Evolutionary conservation across 2,113 vertebrate species (phyloP), one percentile per base, ranked within the genome.

Genomic region (Scatophagus argus): DNA sequence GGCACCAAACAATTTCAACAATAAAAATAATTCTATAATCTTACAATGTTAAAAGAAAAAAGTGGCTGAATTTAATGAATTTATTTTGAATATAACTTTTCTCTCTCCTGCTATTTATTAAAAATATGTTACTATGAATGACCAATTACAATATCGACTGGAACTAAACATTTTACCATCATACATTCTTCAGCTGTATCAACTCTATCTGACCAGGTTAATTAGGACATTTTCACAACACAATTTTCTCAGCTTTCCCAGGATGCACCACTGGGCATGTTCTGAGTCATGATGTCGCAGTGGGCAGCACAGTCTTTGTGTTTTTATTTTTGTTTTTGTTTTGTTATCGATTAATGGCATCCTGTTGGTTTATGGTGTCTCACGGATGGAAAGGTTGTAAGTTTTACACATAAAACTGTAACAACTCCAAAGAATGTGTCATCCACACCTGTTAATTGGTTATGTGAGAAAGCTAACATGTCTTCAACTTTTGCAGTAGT

Each of bases 271-370:
- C 55, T 12, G 36, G 19, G 51, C 16, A 0, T 12, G 72, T 13
- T 39, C 8, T 27, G 14, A 47, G 19, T 27, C 21, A 61, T 25
- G 34, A 54, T 27, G 23, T 72, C 44, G 10, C 31, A 49, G 55
- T 34, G 6, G 54, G 19, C 64, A 9, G 54, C 23, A 14, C 21
- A 14, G 23, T 38, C 21, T 19, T 16, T 10, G 36, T n/a, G n/a
- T n/a, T n/a, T n/a, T n/a, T n/a, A n/a, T n/a, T n/a, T n/a, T n/a
- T n/a, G n/a, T n/a, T n/a, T 74, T 77, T 39, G 23, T 62, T 51
- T 41, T 72, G 55, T 62, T 58, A 44, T 44, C 73, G 70, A 74
- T 34, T 52, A 81, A 64, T 27, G 23, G 49, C 56, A 62, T 68
- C 61, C 83, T 58, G 77, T 13, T 0, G 12, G 4, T 77, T 41